phyloP scores from a whole-genome alignment of 23 tunicate species.

The Aplidium turbinatum region DNA sequence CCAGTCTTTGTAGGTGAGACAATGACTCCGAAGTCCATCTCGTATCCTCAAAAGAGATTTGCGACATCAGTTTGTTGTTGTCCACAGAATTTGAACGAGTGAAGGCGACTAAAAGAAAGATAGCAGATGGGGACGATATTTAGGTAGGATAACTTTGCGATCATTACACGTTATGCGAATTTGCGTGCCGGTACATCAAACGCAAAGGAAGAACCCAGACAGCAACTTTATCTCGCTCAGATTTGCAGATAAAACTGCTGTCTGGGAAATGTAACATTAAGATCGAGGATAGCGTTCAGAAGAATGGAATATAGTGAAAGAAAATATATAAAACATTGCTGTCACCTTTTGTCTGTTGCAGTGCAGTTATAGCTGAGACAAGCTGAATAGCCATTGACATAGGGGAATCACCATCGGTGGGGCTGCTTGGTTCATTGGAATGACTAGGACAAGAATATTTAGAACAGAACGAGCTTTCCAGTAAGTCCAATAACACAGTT shows the following conservation, averaged over 20 bases:
- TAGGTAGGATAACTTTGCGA: too few species aligned
- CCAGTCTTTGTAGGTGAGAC: constrained; percentile 60
- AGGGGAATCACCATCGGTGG: constrained; percentile 55
- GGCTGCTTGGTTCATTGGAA: background rate
- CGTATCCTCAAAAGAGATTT: constrained; percentile 64
- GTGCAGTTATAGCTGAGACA: constrained; percentile 74
- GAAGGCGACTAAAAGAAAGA: constrained; percentile 12
- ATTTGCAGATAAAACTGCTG: too few species aligned
- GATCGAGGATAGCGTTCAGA: background rate
- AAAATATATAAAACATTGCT: background rate
- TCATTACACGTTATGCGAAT: too few species aligned
- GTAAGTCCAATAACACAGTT: constrained; percentile 45
- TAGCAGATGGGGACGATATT: too few species aligned
- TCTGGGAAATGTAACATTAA: background rate
- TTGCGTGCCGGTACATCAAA: too few species aligned
- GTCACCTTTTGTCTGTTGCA: constrained; percentile 55
- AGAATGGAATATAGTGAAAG: background rate
- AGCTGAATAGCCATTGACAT: constrained; percentile 82
- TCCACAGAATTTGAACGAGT: constrained; percentile 31
- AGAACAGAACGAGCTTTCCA: constrained; percentile 61
- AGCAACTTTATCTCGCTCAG: too few species aligned
- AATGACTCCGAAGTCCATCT: constrained; percentile 57
- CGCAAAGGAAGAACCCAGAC: too few species aligned
- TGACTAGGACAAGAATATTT: constrained; percentile 4
- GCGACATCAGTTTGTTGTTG: constrained; percentile 60